Base-by-base conservation (phyloP, 2,888 invertebrate genomes). In the Plagodis pulveraria region DNA sequence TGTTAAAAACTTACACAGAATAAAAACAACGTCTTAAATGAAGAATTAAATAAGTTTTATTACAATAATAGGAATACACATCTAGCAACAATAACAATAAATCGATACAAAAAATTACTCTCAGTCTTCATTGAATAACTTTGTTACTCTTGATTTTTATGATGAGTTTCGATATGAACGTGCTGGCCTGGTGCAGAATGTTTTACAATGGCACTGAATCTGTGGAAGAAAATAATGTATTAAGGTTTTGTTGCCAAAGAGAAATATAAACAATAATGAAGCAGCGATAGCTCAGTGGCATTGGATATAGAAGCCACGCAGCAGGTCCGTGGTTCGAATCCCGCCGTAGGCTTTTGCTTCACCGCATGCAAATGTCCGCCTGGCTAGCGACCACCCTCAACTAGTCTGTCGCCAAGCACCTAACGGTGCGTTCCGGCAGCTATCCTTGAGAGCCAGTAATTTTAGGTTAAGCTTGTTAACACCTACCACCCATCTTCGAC, bases 191-290 rank as follows among this genome's bases (percentile, higher is more conserved):
- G 91, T 0, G 90, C 91, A 5, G 92, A 86, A 66, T 94, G 94
- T 66, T 94, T 94, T 6, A 94, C 94, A 2, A 94, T 83, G 0
- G 94, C 94, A 69, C 92, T 94, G 74, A 94, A 94, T 63, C 94
- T 94, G 78, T 11, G 72, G 76, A 49, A 56, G 45, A 71, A 68
- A 59, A 46, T 0, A 8, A 38, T 38, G 22, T 38, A 38, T 38
- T 38, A 38, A 38, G 9, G 35, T 50, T 38, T 44, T 58, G 54
- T 60, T 36, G 41, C n/a, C 53, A 62, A 34, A 47, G 34, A 8
- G 51, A 44, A 36, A n/a, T 42, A 22, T 22, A 22, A 4, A 22
- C 22, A 22, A 22, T 22, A 22, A n/a, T n/a, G n/a, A n/a, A n/a
- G n/a, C n/a, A n/a, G n/a, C n/a, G n/a, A n/a, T n/a, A n/a, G n/a